Base-by-base conservation (phyloP, 2,888 invertebrate species). In the Slavum lentiscoides region DNA sequence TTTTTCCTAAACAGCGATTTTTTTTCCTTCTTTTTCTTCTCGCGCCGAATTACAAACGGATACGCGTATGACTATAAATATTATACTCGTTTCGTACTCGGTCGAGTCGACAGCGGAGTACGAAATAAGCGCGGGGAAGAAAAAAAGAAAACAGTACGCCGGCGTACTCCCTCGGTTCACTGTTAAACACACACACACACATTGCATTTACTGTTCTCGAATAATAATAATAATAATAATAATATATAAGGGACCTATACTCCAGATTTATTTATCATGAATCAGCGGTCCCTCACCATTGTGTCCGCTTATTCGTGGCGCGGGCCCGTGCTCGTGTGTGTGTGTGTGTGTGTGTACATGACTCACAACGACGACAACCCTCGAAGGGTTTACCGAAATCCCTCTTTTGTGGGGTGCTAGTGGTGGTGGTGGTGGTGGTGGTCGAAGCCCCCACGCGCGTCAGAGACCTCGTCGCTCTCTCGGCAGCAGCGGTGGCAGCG, bases 251-350 rank as follows among this genome's bases (percentile, higher is more conserved):
- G 77, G 77, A 77, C 59, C 68, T 69, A 69, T 69, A 70, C 70
- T 80, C 58, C 80, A 80, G 80, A 80, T 80, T 80, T 80, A 72
- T 80, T 80, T 80, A 80, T 80, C 80, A 64, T 80, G 80, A 80
- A 80, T 80, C 80, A 80, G 80, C 72, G 70, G 80, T 72, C 80
- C 80, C 55, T 62, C 64, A 72, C 70, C 23, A 80, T 80, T 80
- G 70, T 80, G 77, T 61, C 23, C 53, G 61, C 39, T 30, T 30
- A 30, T 30, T 30, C 30, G 30, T 30, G 30, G 21, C 49, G 49
- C 49, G 49, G 11, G 49, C 49, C 15, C 39, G 75, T 43, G 67
- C 21, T 58, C 58, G 37, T 59, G 37, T 39, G 59, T 55, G 58
- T 77, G 53, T 61, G 55, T 43, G 37, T 59, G 37, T 39, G 59